These are phyloP conservation scores for Pelochelys cantorii DNA, from an alignment of 2,797 vertebrate species.

Conservation along the genomic window DNA sequence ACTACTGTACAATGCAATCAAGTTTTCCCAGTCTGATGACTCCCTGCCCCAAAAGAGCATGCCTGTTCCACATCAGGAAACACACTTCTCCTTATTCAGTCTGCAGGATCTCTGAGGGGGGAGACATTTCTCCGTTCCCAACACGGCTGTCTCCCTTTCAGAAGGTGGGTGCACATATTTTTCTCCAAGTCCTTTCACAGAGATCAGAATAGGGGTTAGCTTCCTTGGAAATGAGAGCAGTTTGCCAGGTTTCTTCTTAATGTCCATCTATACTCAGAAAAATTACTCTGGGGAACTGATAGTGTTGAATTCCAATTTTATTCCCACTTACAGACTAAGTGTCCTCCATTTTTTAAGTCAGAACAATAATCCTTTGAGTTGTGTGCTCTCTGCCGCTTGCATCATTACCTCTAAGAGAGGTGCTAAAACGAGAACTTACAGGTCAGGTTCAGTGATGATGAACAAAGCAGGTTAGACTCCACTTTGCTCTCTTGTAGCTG, in stretches of 20 bases:
- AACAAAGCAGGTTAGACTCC: neutral
- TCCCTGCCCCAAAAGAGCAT: neutral
- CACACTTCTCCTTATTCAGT: neutral
- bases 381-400: neutral
- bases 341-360: neutral
- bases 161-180: neutral
- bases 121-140: neutral
- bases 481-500: neutral
- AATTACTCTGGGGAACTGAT: neutral
- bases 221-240: fast-evolving
- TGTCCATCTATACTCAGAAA: neutral
- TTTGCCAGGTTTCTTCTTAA: neutral
- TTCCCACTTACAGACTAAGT: neutral
- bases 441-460: neutral
- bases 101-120: neutral
- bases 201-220: neutral
- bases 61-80: neutral
- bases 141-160: neutral
- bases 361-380: neutral
- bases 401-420: neutral
- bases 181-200: fast-evolving
- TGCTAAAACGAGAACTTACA: neutral
- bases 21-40: neutral
- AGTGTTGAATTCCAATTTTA: neutral
- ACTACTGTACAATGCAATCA: neutral